Conservation (phyloP, 2,888 invertebrate genomes). For the Hirudinaria manillensis region DNA sequence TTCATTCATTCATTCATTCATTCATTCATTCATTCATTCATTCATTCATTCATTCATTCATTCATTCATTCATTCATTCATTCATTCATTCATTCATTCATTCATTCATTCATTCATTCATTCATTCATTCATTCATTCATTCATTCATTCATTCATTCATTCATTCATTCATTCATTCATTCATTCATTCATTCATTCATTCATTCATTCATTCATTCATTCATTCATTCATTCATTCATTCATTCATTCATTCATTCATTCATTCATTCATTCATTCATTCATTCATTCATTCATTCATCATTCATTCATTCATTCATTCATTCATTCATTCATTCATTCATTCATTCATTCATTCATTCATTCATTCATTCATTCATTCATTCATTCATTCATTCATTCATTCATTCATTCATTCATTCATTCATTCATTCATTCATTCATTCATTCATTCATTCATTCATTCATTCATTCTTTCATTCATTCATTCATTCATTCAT, state of each 20-base stretch:
- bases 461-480: neutral
- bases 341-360: neutral
- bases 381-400: neutral
- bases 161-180: neutral
- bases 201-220: neutral
- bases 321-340: neutral
- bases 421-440: neutral
- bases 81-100: constrained; percentile 1
- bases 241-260: neutral
- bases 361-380: neutral
- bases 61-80: constrained; percentile 4
- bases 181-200: neutral
- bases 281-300: constrained; percentile 2
- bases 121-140: too few relatives aligned
- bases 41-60: constrained; percentile 4
- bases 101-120: constrained; percentile 1
- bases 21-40: neutral
- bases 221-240: neutral
- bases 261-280: neutral
- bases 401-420: constrained; percentile 4
- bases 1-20: constrained; percentile 2
- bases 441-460: constrained; percentile 4
- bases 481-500: constrained; percentile 6
- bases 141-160: too few relatives aligned
- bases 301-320: neutral